Base-by-base conservation (phyloP, 2,888 invertebrate genomes). In the Sycophila texana region DNA sequence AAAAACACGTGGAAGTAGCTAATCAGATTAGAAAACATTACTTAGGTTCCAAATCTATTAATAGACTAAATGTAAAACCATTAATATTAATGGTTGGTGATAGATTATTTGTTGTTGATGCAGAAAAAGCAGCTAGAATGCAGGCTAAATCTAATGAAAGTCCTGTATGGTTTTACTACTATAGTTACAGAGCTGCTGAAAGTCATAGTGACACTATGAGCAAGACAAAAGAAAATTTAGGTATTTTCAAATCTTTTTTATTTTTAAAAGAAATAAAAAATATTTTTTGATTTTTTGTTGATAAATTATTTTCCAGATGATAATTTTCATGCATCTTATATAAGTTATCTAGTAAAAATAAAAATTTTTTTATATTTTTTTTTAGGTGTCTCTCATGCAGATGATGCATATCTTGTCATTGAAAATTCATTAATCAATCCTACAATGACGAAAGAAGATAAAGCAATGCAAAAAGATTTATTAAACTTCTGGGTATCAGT, bases 141-240 rank as follows among this genome's bases (percentile, higher is more conserved):
- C 94, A 94, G 85, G 92, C 94, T 0, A 86, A 89, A 18, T 90
- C 90, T 58, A 92, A 92, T 0, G 90, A 91, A 16, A 92, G 93
- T 81, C 93, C 95, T 0, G 92, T 94, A 3, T 94, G 93, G 89
- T 91, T 93, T 79, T 95, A 95, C 86, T 91, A 93, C n/a, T 95
- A 93, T 87, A 90, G 92, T 4, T 94, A 93, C 89, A 92, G 93
- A 70, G 93, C 93, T 0, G 89, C 90, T n/a, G 86, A 88, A 76
- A 95, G 95, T 84, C 87, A 93, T 16, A 93, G 93, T 2, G 91
- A 93, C 71, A n/a, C 89, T 12, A 90, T 93, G 86, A 91, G 93
- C 0, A 84, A 88, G 0, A 92, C 92, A 13, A 89, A 90, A 0
- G 91, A 92, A 13, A 91, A 94, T 84, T 93, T 92, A 82, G 94